Percentiles rank a stretch among this genome's conserved stretches.
phyloP scores from a whole-genome alignment of 2,888 invertebrate genomes.

The Caenorhabditis sp. region DNA sequence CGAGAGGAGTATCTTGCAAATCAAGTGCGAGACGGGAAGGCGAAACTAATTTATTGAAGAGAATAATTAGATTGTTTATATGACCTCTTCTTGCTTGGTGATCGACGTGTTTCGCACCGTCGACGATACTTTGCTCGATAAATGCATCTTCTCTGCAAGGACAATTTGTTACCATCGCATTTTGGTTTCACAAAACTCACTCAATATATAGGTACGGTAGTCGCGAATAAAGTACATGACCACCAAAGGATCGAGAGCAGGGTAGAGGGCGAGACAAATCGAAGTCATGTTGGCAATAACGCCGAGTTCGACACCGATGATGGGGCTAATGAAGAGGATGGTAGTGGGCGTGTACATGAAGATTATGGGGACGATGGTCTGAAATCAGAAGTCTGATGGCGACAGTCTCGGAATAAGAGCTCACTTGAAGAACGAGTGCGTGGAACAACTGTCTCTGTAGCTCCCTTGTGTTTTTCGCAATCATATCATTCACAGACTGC shows the following conservation, averaged over 20 bases:
- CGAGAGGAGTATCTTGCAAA: too few relatives aligned
- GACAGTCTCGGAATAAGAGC: background rate
- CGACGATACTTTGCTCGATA: slow-evolving; percentile 14
- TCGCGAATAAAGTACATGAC: slow-evolving; percentile 49
- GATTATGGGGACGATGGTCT: slow-evolving; percentile 36
- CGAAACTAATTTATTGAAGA: slow-evolving; percentile 26
- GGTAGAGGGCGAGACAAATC: slow-evolving; percentile 45
- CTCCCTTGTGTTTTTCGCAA: slow-evolving; percentile 21
- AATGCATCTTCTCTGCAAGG: slow-evolving; percentile 28
- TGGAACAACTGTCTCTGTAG: slow-evolving; percentile 43
- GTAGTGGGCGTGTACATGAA: slow-evolving; percentile 46
- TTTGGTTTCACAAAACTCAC: slow-evolving; percentile 15
- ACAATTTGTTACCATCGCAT: background rate
- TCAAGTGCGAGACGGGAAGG: slow-evolving; percentile 24
- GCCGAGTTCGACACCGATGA: slow-evolving; percentile 37
- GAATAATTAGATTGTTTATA: slow-evolving; percentile 23
- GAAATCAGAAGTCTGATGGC: background rate
- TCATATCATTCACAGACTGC: slow-evolving; percentile 29
- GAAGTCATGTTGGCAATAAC: slow-evolving; percentile 38
- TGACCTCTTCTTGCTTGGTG: slow-evolving; percentile 23
- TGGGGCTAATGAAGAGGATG: slow-evolving; percentile 28
- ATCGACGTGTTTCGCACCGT: slow-evolving; percentile 23
- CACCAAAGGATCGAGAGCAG: slow-evolving; percentile 45
- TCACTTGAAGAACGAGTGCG: slow-evolving; percentile 44
- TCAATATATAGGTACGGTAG: slow-evolving; percentile 33